These are phyloP conservation scores for Tetraneura akinire DNA, from an alignment of 1,140 invertebrate species.

Conservation along the genomic window DNA sequence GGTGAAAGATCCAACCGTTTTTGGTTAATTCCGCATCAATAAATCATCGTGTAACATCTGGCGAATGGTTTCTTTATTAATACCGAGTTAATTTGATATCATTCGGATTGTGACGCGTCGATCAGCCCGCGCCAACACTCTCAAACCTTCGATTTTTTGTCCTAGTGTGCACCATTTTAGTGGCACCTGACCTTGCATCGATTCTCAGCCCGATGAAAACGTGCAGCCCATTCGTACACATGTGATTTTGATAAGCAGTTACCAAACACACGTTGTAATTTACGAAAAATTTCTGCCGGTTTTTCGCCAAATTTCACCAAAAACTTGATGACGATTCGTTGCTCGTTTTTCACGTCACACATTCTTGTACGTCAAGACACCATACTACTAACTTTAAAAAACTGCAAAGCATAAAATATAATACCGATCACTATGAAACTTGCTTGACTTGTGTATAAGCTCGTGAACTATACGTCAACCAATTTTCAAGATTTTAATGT, in stretches of 20 bases:
- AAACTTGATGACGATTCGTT: background rate
- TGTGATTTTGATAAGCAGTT: background rate
- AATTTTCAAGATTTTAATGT: background rate
- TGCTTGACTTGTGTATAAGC: background rate
- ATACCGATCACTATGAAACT: slow-evolving; percentile 14
- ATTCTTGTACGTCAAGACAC: background rate
- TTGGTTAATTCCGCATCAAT: too few relatives aligned
- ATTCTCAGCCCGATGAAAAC: too few relatives aligned
- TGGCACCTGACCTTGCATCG: too few relatives aligned
- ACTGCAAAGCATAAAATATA: background rate
- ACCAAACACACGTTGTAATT: background rate
- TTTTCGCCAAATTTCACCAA: background rate
- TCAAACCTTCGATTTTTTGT: too few relatives aligned
- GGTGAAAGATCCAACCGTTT: too few relatives aligned
- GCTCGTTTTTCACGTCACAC: background rate
- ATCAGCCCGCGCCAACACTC: too few relatives aligned
- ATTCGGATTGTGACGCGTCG: too few relatives aligned
- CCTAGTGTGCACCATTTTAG: too few relatives aligned
- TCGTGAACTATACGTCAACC: background rate
- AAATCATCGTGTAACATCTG: too few relatives aligned
- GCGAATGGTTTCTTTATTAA: too few relatives aligned
- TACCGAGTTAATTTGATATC: too few relatives aligned
- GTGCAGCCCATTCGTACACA: too few relatives aligned
- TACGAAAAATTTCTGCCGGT: background rate
- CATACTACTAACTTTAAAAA: background rate